Evolutionary conservation across 64 coral and sea anemone species (phyloP), one percentile per base, ranked within the genome.

Genomic region (Catalaphyllia jardinei): DNA sequence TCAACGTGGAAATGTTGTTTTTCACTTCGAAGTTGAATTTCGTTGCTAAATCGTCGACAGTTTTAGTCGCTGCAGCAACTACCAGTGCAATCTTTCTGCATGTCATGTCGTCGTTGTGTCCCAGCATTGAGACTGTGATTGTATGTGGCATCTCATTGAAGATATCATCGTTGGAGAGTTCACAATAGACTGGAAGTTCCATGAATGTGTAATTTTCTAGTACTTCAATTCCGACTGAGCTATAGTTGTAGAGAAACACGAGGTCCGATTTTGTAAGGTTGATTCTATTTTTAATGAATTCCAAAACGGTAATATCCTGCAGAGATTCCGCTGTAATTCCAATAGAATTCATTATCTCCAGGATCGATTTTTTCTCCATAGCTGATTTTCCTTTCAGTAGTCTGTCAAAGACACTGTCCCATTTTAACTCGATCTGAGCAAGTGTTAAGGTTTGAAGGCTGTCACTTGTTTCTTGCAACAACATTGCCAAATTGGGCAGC

Each of bases 21-120:
- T 91, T 79, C 2, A 97, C 60, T 16, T 62, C 33, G 1, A 97
- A 3, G n/a, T 63, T 88, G 30, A 94, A 97, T 76, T 94, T 94
- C 46, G 85, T 3, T 22, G 79, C 62, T 51, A 93, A 28, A 57
- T 57, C 71, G 9, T 88, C 22, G 4, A 97, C 81, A 50, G 50
- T 73, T 4, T n/a, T 8, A n/a, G 38, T 72, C 31, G 88, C 65
- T 19, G 93, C 61, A 46, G 88, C 82, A 63, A 84, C 87, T 60
- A 97, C 54, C 20, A 87, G 29, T 25, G 92, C 92, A 72, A 97
- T 24, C 18, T 65, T 67, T 50, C 78, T 88, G 38, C 95, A 97
- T 17, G 92, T 79, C 18, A 38, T 82, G 20, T 91, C 72, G 67
- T 94, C 73, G 74, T 50, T 52, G 55, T 88, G 62, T 22, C 95